Evolutionary conservation across 2,797 vertebrate species (phyloP).

Genomic region (Gambusia yucatana): DNA sequence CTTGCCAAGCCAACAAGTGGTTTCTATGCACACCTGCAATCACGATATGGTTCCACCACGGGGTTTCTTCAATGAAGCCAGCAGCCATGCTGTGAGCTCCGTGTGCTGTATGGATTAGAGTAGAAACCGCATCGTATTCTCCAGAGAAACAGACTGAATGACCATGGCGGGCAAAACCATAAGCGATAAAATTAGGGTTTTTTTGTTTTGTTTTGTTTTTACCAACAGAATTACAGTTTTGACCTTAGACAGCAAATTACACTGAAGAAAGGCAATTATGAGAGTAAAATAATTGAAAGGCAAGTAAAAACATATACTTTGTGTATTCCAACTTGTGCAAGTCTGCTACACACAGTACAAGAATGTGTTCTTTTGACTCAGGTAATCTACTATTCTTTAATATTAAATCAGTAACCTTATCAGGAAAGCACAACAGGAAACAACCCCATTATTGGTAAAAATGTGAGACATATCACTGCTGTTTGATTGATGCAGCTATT

Average conservation of each 20-base stretch:
- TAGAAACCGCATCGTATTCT: constrained; percentile 40
- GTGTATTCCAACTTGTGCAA: not conserved
- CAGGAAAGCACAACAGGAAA: constrained; percentile 75
- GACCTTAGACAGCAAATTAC: constrained; percentile 2
- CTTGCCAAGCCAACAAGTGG: constrained; percentile 74
- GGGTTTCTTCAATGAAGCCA: constrained; percentile 62
- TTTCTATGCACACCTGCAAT: constrained; percentile 73
- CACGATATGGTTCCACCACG: constrained; percentile 68
- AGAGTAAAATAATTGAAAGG: constrained; percentile 11
- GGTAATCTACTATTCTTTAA: constrained; percentile 68
- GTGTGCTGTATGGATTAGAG: constrained; percentile 57
- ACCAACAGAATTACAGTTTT: not conserved
- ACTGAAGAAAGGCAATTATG: not conserved
- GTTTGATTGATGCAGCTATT: constrained; percentile 82
- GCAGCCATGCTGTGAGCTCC: constrained; percentile 65
- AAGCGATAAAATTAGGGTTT: constrained; percentile 10
- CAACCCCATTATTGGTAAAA: constrained; percentile 77
- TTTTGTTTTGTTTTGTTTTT: not conserved
- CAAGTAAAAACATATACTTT: not conserved
- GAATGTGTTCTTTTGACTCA: constrained; percentile 39
- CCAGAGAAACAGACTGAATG: constrained; percentile 40
- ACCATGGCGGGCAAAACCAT: constrained; percentile 18
- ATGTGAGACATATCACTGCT: constrained; percentile 76
- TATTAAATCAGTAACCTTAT: constrained; percentile 81
- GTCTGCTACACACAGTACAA: constrained; percentile 13